Base-by-base conservation (phyloP, 2,113 vertebrate genomes). In the Tamias sibiricus region DNA sequence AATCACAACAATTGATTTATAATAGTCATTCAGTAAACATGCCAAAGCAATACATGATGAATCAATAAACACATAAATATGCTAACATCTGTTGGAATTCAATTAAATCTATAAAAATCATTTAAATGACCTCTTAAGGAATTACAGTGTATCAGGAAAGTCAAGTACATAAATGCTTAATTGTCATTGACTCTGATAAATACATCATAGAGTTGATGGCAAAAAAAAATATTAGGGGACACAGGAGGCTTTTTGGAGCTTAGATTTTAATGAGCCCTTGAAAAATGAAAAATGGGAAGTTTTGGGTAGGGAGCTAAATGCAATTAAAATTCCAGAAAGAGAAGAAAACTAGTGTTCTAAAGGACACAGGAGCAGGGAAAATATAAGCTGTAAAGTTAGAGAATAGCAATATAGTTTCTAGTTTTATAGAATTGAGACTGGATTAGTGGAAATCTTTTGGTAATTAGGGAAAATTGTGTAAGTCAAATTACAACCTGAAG, bases 261-360 rank as follows among this genome's bases (percentile, higher is more conserved):
- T 81, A 93, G 47, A 88, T 80, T 64, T 80, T 74, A 87, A 32
- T 5, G 7, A 16, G 13, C 1, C 30, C 92, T 84, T 85, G 64
- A 75, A 85, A 91, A 91, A 75, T 44, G 26, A 4, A 85, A 91
- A 94, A 75, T 44, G 26, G 2, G 5, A 81, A 80, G n/a, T 35
- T 69, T 85, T 30, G 85, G 14, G 14, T 80, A 69, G 40, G 47
- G 52, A 91, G 57, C 11, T 93, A 84, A 74, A 85, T 69, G 10
- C 64, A 69, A 84, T 69, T 83, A 69, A 24, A 89, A 88, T 91
- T 81, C 49, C 69, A 88, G 81, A 83, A 85, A 71, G 42, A 77
- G 26, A 42, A 22, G 26, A 13, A 93, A 83, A 40, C 1, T 22
- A 69, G 14, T 68, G 44, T 92, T 26, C n/a, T 66, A 35, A 47